A percentile compares a stretch with the other conserved stretches of the same genome.
These are phyloP conservation scores for Mohoua ochrocephala DNA, from an alignment of 2,113 vertebrate genomes.

Conservation along the genomic window DNA sequence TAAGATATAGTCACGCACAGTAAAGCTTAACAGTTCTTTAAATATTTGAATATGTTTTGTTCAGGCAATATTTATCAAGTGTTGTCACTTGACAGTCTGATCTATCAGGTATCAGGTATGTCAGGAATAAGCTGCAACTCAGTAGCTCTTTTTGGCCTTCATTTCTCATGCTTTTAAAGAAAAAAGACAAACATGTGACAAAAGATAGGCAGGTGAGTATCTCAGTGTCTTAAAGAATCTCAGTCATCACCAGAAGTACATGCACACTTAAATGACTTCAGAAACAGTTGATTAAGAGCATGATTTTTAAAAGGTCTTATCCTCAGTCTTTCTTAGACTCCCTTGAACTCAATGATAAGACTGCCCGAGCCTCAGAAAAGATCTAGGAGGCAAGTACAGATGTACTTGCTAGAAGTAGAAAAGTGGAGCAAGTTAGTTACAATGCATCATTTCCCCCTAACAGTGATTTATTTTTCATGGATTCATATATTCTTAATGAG, in stretches of 20 bases:
- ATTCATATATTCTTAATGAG: not conserved
- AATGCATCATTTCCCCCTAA: not conserved
- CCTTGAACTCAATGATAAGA: not conserved
- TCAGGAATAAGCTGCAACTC: not conserved
- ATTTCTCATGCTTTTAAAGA: not conserved
- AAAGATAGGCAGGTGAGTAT: not conserved
- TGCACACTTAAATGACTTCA: fast-evolving
- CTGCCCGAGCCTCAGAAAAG: not conserved
- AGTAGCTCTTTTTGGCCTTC: not conserved
- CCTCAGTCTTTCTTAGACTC: not conserved
- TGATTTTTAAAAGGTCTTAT: not conserved
- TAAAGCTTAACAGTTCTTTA: not conserved
- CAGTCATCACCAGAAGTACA: not conserved
- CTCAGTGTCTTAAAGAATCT: not conserved
- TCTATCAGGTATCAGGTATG: fast-evolving
- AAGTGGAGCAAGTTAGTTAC: not conserved
- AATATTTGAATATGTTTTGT: not conserved
- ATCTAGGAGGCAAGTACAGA: not conserved
- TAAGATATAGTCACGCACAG: fast-evolving
- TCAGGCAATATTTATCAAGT: not conserved
- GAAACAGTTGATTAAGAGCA: not conserved
- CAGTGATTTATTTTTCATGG: not conserved
- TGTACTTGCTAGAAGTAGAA: not conserved
- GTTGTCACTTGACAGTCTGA: not conserved
- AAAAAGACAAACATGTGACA: fast-evolving